Conservation (phyloP, 2,888 invertebrate genomes). For the Dermolepida albohirtum region DNA sequence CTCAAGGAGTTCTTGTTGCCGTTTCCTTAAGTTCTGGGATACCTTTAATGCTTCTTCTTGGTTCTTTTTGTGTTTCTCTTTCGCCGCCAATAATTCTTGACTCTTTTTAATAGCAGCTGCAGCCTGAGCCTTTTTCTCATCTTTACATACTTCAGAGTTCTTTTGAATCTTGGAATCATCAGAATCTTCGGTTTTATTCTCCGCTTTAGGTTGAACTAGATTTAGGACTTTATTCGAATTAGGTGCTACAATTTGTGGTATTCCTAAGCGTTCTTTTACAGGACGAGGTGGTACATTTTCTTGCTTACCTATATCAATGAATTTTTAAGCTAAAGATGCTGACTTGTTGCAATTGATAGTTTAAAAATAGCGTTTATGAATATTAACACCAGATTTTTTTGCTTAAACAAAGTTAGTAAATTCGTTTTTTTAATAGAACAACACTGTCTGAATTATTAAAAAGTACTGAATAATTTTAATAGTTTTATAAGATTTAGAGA, state of each 20-base stretch:
- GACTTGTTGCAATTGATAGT: too few relatives aligned
- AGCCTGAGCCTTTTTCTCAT: conserved; percentile 61
- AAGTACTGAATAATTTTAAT: too few relatives aligned
- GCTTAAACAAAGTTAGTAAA: too few relatives aligned
- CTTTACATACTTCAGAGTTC: conserved; percentile 44
- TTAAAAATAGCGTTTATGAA: too few relatives aligned
- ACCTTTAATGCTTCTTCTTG: conserved; percentile 82
- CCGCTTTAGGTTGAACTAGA: conserved; percentile 56
- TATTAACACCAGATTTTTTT: too few relatives aligned
- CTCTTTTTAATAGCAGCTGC: conserved; percentile 68
- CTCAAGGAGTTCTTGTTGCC: conserved; percentile 88
- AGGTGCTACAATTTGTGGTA: conserved; percentile 57
- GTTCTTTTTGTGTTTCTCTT: conserved; percentile 77
- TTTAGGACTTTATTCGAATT: conserved; percentile 64
- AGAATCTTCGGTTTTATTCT: conserved; percentile 49
- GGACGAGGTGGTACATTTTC: conserved; percentile 68
- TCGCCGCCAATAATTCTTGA: conserved; percentile 71
- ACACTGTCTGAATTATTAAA: too few relatives aligned
- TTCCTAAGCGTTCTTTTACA: conserved; percentile 69
- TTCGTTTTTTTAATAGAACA: too few relatives aligned
- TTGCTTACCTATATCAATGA: conserved; percentile 67
- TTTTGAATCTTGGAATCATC: conserved; percentile 42
- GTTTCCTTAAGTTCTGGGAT: conserved; percentile 83
- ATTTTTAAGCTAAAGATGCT: background rate
- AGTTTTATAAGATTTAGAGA: too few relatives aligned